Conservation (phyloP, 2,113 vertebrate genomes). For the Chionis minor region DNA sequence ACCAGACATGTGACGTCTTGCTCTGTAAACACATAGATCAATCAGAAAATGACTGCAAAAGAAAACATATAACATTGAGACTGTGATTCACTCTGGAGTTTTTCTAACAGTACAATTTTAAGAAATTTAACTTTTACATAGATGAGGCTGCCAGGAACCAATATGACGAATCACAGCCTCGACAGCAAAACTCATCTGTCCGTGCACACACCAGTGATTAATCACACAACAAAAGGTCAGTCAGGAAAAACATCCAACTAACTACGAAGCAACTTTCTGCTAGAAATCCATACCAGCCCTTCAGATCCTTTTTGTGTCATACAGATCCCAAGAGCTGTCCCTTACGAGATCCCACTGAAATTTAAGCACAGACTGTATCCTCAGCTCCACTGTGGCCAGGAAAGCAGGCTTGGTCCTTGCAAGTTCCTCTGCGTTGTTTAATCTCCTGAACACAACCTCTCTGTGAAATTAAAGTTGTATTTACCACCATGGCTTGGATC, state of each 20-base stretch:
- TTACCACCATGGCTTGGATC: background rate
- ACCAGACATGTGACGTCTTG: background rate
- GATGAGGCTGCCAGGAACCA: background rate
- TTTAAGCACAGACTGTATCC: rapidly evolving
- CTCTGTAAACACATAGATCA: background rate
- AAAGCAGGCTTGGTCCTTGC: background rate
- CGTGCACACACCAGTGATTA: background rate
- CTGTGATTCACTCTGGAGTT: background rate
- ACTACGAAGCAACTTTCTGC: background rate
- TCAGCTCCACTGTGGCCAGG: background rate
- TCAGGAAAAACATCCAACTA: background rate
- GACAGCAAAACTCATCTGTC: background rate
- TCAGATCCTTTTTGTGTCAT: rapidly evolving
- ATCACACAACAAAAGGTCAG: background rate
- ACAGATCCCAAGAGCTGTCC: too few species aligned
- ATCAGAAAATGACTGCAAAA: background rate
- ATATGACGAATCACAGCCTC: background rate
- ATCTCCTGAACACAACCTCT: background rate
- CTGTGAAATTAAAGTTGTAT: background rate
- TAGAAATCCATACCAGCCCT: background rate
- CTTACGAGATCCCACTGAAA: background rate
- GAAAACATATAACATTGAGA: background rate
- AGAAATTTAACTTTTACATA: background rate
- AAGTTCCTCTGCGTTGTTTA: background rate
- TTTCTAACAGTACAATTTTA: background rate